Evolutionary conservation across 1,140 invertebrate genomes (phyloP), one percentile per base, ranked within the genome.

Genomic region (Coenobita brevimanus): DNA sequence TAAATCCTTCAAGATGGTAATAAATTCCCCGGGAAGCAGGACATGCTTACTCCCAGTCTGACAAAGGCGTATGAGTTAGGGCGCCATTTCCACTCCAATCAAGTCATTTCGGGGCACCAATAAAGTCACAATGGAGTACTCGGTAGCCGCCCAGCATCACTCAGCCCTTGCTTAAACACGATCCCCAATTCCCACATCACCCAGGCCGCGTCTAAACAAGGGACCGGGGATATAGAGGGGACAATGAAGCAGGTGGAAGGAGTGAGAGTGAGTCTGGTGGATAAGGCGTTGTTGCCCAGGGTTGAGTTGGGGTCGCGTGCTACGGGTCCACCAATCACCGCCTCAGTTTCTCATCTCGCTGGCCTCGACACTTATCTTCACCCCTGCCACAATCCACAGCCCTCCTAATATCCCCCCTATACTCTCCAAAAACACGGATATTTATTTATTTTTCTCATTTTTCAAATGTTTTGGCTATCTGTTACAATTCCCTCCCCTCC

Each of bases 1-100:
- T 79, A 80, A 80, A 87, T 87, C 84, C 76, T 87, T 87, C 84
- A 71, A 87, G 75, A 87, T 79, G 84, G 76, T 76, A 87, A 87
- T 87, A 87, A 87, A 87, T 79, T 80, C 67, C 46, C 62, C 38
- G 36, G 54, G 84, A 79, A 80, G 41, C 75, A 79, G 76, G 75
- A 80, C 84, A 71, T 30, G 43, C 60, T 24, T 43, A 57, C 27
- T n/a, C 62, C 50, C 54, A 24, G 84, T 38, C 75, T 54, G 54
- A 80, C 62, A 80, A 79, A 62, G 75, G 76, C 64, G 50, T 79
- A 62, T 60, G 54, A 50, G 73, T 76, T 43, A 76, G 10, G 73
- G 46, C 21, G 2, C 21, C 46, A 27, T 43, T 43, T 15, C 0
- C 24, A 8, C 46, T 4, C 3, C 15, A 24, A 50, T 8, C 21